Evolutionary conservation across 2,888 invertebrate species (phyloP).

Genomic region (Galerucella nymphaeae): DNA sequence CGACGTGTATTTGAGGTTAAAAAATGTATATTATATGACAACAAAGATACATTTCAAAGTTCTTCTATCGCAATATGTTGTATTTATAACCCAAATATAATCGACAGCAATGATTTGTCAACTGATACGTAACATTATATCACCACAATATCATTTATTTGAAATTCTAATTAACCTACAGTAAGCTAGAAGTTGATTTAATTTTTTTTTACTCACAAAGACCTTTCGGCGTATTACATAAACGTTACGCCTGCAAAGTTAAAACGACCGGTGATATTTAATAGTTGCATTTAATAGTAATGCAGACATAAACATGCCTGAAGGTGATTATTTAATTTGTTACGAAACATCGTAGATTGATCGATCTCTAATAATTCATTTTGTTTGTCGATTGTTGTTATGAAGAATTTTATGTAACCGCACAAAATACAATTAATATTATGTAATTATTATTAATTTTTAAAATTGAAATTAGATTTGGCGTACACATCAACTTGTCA

Average conservation of each 20-base stretch:
- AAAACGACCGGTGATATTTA: background rate
- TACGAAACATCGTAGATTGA: background rate
- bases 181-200: background rate
- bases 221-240: slow-evolving; percentile 2
- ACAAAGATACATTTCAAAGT: too few relatives aligned
- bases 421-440: background rate
- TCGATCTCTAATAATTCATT: background rate
- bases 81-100: background rate
- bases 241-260: background rate
- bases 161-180: background rate
- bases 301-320: slow-evolving; percentile 2
- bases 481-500: background rate
- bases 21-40: too few relatives aligned
- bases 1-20: too few relatives aligned
- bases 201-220: background rate
- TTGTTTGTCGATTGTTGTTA: background rate
- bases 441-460: background rate
- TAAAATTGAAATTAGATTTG: background rate
- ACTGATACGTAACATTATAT: background rate
- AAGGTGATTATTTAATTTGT: slow-evolving; percentile 4
- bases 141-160: background rate
- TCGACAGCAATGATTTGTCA: background rate
- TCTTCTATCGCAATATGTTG: background rate
- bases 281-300: background rate
- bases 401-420: background rate